Evolutionary conservation across 1,140 invertebrate genomes (phyloP), one percentile per base, ranked within the genome.

Genomic region (Trichonephila clavipes): DNA sequence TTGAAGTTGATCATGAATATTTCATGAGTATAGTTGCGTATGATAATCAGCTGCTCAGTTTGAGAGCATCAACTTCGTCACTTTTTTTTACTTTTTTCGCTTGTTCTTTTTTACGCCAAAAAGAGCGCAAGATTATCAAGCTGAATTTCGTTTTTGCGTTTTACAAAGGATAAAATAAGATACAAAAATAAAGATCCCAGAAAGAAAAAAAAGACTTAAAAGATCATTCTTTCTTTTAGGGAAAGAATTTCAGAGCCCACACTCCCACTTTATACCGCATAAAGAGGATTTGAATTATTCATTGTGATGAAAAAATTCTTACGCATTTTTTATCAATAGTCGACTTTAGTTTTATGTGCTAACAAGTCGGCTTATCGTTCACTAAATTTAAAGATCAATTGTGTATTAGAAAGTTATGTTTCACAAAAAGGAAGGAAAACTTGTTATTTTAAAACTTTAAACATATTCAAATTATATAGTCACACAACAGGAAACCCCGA

Each of bases 21-120:
- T 89, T 89, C 88, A 89, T 89, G 88, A 72, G 66, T 14, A 85
- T 24, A 85, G 58, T 69, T 85, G 83, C 40, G 34, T 59, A 89
- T 72, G 88, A 44, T 89, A 89, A 89, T 89, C 82, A 44, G 51
- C 24, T 24, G 4, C 82, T 61, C 82, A 59, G 69, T 85, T 59
- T 24, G 82, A 58, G 24, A 85, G 44, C 58, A 61, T 85, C 82
- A 24, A 85, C 44, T 58, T 85, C 51, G 82, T 85, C 44, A 59
- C 58, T 85, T 61, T 85, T 85, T 85, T 85, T 85, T 59, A n/a
- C 5, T 34, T 14, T 40, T 28, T 28, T 40, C 28, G 18, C 69
- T 18, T 34, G 16, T 28, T 77, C 18, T 28, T 40, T 34, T 18
- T 14, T n/a, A 34, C 69, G 16, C 69, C 64, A 24, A 24, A 72